Base-by-base conservation (phyloP, 2,888 invertebrate genomes). In the Myopa tessellatipennis region DNA sequence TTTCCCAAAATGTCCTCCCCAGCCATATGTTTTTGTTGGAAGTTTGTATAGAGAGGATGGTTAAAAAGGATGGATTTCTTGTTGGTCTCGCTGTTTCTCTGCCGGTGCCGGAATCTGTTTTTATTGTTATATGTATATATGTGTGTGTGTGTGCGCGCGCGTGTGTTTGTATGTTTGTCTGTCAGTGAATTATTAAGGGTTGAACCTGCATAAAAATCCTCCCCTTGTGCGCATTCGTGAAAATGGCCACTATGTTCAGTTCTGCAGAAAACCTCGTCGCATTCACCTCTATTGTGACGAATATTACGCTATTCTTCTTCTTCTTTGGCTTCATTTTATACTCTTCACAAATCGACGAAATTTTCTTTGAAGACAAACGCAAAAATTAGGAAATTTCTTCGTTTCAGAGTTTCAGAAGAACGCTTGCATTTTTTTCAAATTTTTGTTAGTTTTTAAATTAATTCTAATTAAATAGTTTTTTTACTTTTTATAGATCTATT, bases 21-120 rank as follows among this genome's bases (percentile, higher is more conserved):
- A 68, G 75, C 75, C 63, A 50, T 67, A 60, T 61, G 36, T 65
- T 74, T 52, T 68, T 68, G 45, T 76, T 68, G 75, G 67, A 55
- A 55, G 68, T 16, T 61, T 68, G 58, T 55, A 8, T 55, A 5
- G 16, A 55, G 55, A 40, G 36, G 40, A 38, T 70, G 55, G 16
- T 34, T 36, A 52, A 70, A 12, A 36, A 70, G 70, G 70, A 70
- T n/a, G 34, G 55, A 36, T 16, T 36, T 55, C 34, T 38, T 65
- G 61, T 26, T 10, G 45, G 45, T 45, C 45, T 45, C 45, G 6
- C 55, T 16, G 55, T 16, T 55, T n/a, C 16, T 55, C 16, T 55
- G n/a, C 16, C 16, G 16, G 14, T n/a, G 10, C 55, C 14, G 38
- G 4, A 65, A 34, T 63, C 26, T 0, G 8, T 14, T 0, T 38